Percentiles rank a stretch among this genome's conserved stretches.
These are phyloP conservation scores for Callipepla squamata DNA, from an alignment of 2,113 vertebrate species.

Conservation along the genomic window DNA sequence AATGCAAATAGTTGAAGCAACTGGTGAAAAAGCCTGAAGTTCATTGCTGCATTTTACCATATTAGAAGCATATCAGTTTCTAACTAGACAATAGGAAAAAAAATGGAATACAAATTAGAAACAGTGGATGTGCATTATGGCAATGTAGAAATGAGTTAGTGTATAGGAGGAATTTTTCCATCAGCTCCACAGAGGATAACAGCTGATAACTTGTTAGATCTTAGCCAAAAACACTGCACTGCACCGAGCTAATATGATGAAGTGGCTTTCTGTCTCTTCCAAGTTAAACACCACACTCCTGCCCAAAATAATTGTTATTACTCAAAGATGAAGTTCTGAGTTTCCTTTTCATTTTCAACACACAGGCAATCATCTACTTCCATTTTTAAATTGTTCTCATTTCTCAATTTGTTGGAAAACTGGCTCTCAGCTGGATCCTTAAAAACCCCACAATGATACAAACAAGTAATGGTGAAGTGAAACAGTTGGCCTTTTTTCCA, in stretches of 20 bases:
- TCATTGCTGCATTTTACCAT: background rate
- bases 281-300: constrained; percentile 26
- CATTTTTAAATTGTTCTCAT: constrained; percentile 59
- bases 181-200: background rate
- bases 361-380: constrained; percentile 41
- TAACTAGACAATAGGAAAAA: background rate
- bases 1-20: constrained; percentile 41
- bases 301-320: constrained; percentile 60
- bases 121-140: background rate
- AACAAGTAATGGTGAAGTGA: background rate
- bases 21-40: constrained; percentile 49
- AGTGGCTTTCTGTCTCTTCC: constrained; percentile 31
- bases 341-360: constrained; percentile 52
- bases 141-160: background rate
- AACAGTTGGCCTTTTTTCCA: constrained; percentile 36
- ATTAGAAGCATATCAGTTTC: constrained; percentile 11
- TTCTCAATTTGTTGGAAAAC: constrained; percentile 51
- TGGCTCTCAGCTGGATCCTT: background rate
- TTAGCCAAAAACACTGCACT: background rate
- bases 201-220: constrained; percentile 13
- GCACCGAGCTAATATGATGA: constrained; percentile 41
- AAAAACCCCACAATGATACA: constrained; percentile 11
- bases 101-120: background rate
- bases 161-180: background rate
- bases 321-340: constrained; percentile 23